Evolutionary conservation across 2,113 vertebrate genomes (phyloP), one percentile per base, ranked within the genome.

Genomic region (Burhinus oedicnemus): DNA sequence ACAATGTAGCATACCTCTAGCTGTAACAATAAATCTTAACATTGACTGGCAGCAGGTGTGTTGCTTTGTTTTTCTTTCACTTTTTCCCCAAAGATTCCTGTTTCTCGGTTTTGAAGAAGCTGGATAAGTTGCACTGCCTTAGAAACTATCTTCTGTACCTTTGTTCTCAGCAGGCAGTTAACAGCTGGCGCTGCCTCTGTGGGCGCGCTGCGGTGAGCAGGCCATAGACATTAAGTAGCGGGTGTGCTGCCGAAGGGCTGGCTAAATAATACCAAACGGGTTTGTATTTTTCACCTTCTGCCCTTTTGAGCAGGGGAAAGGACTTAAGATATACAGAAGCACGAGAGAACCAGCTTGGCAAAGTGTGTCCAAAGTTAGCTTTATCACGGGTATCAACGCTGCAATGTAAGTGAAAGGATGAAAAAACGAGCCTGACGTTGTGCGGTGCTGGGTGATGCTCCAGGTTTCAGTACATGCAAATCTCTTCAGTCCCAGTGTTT

Each of bases 221-320:
- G 13, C 22, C 8, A 0, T 0, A 5, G 29, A 1, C 21, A 4
- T 8, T 3, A 1, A 12, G 6, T 2, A 22, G 29, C 0, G 0
- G 5, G 8, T 32, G 9, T 22, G 36, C n/a, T 60, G 65, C 29
- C 52, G 32, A 4, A 32, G 27, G 42, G 22, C 18, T 36, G 60
- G n/a, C 14, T 0, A 6, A 23, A 42, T 40, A 6, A 2, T 4
- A 1, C 13, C 6, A 1, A 1, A 2, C 0, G 15, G 7, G 10
- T 14, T 69, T 57, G 29, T 21, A 1, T 1, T 82, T 65, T 42
- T 19, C 65, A 65, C 27, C 23, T 27, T 18, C 29, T 42, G 10
- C 6, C 23, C 7, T 49, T 72, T 2, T 2, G 8, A 74, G 30
- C 20, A 6, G 5, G 12, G 15, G 4, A 47, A 36, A 32, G 11